These are phyloP conservation scores for Dicranocentrus wangi DNA, from an alignment of 2,888 invertebrate genomes.

Conservation along the genomic window DNA sequence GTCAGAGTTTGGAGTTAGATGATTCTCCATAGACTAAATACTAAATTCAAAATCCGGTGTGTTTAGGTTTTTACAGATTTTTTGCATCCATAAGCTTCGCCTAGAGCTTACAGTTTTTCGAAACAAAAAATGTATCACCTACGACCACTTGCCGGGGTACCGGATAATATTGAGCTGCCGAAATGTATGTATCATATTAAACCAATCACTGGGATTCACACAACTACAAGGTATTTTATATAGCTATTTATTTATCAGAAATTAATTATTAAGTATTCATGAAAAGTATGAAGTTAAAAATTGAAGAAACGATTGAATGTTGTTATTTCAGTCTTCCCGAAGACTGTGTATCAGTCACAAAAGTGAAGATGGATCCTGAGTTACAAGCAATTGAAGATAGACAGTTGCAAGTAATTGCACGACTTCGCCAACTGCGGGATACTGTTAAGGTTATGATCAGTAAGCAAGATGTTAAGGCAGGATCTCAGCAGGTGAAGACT, in stretches of 20 bases:
- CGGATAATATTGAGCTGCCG: conserved; percentile 47
- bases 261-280: neutral
- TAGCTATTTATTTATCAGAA: neutral
- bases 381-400: conserved; percentile 40
- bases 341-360: neutral
- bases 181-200: conserved; percentile 54
- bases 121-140: conserved; percentile 56
- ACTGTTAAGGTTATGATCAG: conserved; percentile 30
- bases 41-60: too few species aligned
- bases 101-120: too few species aligned
- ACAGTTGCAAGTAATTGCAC: conserved; percentile 37
- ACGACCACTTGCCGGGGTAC: conserved; percentile 31
- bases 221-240: neutral
- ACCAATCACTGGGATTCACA: conserved; percentile 32
- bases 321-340: neutral
- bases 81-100: too few species aligned
- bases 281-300: neutral
- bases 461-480: conserved; percentile 7
- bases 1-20: too few species aligned
- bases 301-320: neutral
- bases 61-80: too few species aligned
- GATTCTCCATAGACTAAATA: too few species aligned
- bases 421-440: conserved; percentile 30
- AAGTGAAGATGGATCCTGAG: conserved; percentile 49
- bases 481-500: neutral